Conservation (phyloP, 1,140 invertebrate genomes). For the Pachyrhynchus sulphureomaculatus region DNA sequence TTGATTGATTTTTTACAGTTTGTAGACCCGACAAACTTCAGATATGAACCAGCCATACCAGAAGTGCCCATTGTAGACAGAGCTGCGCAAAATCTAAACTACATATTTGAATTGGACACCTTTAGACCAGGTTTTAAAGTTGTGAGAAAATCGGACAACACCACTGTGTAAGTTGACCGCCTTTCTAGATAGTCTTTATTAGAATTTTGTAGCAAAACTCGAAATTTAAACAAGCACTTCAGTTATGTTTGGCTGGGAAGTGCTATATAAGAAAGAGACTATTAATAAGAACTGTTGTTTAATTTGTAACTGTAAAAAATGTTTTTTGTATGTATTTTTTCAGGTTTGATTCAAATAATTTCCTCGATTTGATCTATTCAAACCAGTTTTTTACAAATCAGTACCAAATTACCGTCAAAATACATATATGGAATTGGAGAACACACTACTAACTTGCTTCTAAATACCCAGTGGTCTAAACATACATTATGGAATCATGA, state of each 20-base stretch:
- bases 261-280: too few relatives aligned
- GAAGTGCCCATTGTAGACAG: constrained; percentile 56
- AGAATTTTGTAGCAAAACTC: too few relatives aligned
- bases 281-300: too few relatives aligned
- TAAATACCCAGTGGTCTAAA: constrained; percentile 66
- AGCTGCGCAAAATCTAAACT: constrained; percentile 53
- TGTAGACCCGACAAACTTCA: constrained; percentile 58
- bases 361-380: constrained; percentile 75
- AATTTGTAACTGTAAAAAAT: not conserved
- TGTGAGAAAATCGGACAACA: constrained; percentile 56
- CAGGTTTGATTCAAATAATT: constrained; percentile 71
- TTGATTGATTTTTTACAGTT: constrained; percentile 56
- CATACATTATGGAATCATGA: constrained; percentile 72
- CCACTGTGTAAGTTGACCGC: constrained; percentile 60
- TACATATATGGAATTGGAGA: constrained; percentile 86
- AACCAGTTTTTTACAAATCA: constrained; percentile 84
- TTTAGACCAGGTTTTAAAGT: constrained; percentile 61
- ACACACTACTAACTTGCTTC: constrained; percentile 61
- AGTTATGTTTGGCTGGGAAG: too few relatives aligned
- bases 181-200: too few relatives aligned
- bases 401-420: constrained; percentile 67
- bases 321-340: constrained; percentile 27
- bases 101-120: constrained; percentile 58
- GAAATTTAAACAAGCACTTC: too few relatives aligned
- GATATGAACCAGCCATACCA: constrained; percentile 68